A percentile compares a stretch with the other conserved stretches of the same genome.
Evolutionary conservation across 2,113 vertebrate species (phyloP).

Genomic region (Arizona elegans): DNA sequence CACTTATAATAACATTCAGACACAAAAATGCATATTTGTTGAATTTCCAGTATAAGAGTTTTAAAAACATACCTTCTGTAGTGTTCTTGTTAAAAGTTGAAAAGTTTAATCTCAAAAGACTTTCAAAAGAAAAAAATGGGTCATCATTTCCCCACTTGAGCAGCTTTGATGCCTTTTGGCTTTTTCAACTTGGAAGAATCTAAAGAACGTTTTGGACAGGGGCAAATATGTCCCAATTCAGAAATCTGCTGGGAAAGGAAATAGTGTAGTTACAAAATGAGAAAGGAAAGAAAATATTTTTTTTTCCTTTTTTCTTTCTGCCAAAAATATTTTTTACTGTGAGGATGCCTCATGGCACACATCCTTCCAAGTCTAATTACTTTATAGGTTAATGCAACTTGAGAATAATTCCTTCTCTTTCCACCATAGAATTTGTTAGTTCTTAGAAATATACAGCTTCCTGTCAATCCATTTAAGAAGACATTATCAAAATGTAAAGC

Average conservation of each 20-base stretch:
- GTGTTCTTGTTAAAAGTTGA: not conserved
- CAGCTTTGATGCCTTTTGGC: not conserved
- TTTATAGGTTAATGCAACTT: not conserved
- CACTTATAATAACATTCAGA: not conserved
- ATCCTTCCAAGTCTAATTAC: not conserved
- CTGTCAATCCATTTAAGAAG: not conserved
- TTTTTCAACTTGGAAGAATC: not conserved
- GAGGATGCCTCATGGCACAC: not conserved
- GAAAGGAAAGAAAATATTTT: not conserved
- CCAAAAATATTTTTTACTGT: not conserved
- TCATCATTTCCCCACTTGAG: not conserved
- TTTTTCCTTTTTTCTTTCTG: not conserved
- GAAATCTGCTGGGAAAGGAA: not conserved
- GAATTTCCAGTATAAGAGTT: not conserved
- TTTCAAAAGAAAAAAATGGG: not conserved
- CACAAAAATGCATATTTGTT: no score
- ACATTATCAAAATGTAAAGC: not conserved
- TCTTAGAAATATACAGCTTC: not conserved
- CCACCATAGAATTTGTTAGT: not conserved
- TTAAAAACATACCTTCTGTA: not conserved
- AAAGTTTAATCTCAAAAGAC: not conserved
- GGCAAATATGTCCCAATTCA: not conserved
- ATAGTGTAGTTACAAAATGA: not conserved
- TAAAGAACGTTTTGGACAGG: not conserved
- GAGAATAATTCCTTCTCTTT: not conserved